These are phyloP conservation scores for Eulemur macaco DNA, from an alignment of 2,113 vertebrate species.

Conservation along the genomic window DNA sequence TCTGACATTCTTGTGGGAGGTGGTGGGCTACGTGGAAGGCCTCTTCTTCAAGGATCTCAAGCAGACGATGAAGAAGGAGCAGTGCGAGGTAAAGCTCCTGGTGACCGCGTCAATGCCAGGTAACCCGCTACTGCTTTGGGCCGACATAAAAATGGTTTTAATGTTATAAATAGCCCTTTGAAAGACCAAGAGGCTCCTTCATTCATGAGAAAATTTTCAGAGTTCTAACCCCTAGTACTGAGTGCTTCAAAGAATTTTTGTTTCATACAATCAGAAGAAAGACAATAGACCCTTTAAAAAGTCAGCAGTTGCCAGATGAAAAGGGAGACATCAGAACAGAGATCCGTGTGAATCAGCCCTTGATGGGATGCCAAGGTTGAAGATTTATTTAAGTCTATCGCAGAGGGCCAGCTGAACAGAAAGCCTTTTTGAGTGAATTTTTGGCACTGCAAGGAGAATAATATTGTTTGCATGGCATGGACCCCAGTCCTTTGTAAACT, in stretches of 20 bases:
- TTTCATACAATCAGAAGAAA: conserved; percentile 46
- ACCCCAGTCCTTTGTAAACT: neutral
- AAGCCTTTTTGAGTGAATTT: conserved; percentile 43
- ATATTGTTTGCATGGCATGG: conserved; percentile 49
- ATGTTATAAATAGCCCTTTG: neutral
- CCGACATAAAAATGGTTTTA: neutral
- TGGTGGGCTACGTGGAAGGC: conserved; percentile 97
- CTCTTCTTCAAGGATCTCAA: conserved; percentile 99
- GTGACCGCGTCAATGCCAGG: conserved; percentile 99
- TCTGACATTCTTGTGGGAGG: conserved; percentile 98
- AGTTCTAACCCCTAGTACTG: neutral
- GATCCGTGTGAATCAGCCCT: conserved; percentile 22
- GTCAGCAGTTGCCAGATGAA: conserved; percentile 22
- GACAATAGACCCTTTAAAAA: conserved; percentile 63
- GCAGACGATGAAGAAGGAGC: conserved; percentile 99
- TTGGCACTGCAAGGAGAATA: conserved; percentile 49
- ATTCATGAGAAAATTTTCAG: conserved; percentile 50
- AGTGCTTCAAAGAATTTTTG: conserved; percentile 62
- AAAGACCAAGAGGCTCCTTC: neutral
- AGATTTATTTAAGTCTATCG: conserved; percentile 7
- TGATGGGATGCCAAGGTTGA: conserved; percentile 54
- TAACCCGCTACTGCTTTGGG: conserved; percentile 64
- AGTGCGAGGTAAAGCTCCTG: conserved; percentile 97
- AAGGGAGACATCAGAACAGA: conserved; percentile 55
- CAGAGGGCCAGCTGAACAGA: conserved; percentile 47